Conservation (phyloP, 2,113 vertebrate genomes). For the Alethe diademata region DNA sequence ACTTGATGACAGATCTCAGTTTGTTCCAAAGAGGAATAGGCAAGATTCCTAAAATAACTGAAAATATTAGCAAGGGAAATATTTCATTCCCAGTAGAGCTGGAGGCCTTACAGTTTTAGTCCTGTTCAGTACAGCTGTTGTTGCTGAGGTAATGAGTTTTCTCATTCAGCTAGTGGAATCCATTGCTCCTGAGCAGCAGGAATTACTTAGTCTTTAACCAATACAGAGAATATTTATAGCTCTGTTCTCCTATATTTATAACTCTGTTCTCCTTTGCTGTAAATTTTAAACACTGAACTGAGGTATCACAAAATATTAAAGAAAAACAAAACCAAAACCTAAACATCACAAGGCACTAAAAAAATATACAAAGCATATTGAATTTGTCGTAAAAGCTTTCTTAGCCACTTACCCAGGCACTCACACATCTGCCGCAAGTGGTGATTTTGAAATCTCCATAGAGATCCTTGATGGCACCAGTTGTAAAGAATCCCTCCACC, state of each 20-base stretch:
- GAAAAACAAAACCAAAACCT: neutral
- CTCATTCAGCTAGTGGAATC: neutral
- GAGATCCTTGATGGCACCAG: constrained; percentile 96
- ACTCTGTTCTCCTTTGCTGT: neutral
- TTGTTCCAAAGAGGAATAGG: neutral
- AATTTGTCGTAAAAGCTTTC: neutral
- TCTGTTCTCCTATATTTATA: neutral
- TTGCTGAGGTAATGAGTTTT: neutral
- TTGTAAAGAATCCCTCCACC: constrained; percentile 99
- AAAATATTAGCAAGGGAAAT: neutral
- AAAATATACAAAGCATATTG: neutral
- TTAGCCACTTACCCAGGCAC: constrained; percentile 89
- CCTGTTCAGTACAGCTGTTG: neutral
- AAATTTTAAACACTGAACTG: neutral
- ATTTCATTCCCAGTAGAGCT: neutral
- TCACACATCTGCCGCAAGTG: constrained; percentile 96
- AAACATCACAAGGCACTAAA: neutral
- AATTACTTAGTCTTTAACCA: neutral
- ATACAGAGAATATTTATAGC: neutral
- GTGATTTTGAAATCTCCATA: constrained; percentile 99
- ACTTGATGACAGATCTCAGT: neutral
- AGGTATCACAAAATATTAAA: neutral
- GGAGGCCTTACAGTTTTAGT: neutral
- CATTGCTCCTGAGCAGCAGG: neutral
- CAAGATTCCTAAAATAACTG: neutral